phyloP scores from a whole-genome alignment of 2,113 vertebrate genomes.

The Platichthys stellatus region DNA sequence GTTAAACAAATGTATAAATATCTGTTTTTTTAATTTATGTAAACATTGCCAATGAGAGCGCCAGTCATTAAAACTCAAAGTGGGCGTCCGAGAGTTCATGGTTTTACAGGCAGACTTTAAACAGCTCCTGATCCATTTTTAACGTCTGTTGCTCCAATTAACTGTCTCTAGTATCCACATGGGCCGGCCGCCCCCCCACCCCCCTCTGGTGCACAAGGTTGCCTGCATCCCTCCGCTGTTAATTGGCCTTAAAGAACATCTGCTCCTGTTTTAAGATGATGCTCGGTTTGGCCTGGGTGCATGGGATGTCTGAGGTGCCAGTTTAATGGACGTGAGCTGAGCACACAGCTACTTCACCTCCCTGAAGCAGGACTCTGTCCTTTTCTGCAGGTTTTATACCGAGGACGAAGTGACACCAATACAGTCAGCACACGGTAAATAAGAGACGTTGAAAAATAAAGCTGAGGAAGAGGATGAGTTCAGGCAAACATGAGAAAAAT shows the following conservation, averaged over 20 bases:
- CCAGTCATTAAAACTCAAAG: no score
- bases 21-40: no score
- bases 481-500: neutral
- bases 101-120: conserved; percentile 8
- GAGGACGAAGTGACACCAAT: neutral
- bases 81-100: neutral
- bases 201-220: conserved; percentile 59
- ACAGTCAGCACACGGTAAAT: neutral
- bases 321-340: conserved; percentile 36
- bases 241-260: conserved; percentile 79
- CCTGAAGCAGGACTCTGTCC: conserved; percentile 23
- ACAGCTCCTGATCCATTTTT: conserved; percentile 51
- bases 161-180: conserved; percentile 65
- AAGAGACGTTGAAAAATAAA: neutral
- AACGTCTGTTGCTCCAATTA: conserved; percentile 64
- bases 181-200: conserved; percentile 65
- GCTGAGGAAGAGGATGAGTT: neutral
- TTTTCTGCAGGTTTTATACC: conserved; percentile 16
- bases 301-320: conserved; percentile 49
- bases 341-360: conserved; percentile 22
- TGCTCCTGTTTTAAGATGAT: conserved; percentile 73
- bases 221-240: conserved; percentile 58
- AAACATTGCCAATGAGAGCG: no score
- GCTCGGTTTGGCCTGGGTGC: conserved; percentile 56
- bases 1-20: no score